Conservation (phyloP, 1,140 invertebrate species). For the Sesamia nonagrioides region DNA sequence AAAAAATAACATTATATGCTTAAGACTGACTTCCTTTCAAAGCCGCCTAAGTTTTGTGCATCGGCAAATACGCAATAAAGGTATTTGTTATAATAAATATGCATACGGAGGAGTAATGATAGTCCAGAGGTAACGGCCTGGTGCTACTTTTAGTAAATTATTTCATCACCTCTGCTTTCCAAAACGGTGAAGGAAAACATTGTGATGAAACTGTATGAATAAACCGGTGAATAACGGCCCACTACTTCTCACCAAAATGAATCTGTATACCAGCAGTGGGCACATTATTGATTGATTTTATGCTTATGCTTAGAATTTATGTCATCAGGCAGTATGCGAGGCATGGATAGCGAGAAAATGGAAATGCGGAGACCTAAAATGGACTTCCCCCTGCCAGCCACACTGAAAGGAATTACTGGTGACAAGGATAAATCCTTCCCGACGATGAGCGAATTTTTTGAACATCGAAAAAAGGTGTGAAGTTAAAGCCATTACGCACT, state of each 20-base stretch:
- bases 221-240: too few species aligned
- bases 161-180: too few species aligned
- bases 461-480: conserved; percentile 66
- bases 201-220: too few species aligned
- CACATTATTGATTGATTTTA: too few species aligned
- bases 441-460: conserved; percentile 76
- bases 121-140: too few species aligned
- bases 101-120: too few species aligned
- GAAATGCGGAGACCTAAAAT: conserved; percentile 73
- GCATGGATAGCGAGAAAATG: conserved; percentile 72
- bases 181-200: too few species aligned
- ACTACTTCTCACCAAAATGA: too few species aligned
- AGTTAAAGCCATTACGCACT: too few species aligned
- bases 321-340: conserved; percentile 69
- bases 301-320: background rate
- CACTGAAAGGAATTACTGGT: conserved; percentile 66
- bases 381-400: conserved; percentile 75
- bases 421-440: conserved; percentile 72
- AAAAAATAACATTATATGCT: background rate
- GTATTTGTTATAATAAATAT: background rate
- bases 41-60: background rate
- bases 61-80: background rate
- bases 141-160: too few species aligned
- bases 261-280: too few species aligned
- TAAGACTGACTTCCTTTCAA: background rate